These are phyloP conservation scores for Chascanopsetta lugubris DNA, from an alignment of 2,113 vertebrate genomes.

Conservation along the genomic window DNA sequence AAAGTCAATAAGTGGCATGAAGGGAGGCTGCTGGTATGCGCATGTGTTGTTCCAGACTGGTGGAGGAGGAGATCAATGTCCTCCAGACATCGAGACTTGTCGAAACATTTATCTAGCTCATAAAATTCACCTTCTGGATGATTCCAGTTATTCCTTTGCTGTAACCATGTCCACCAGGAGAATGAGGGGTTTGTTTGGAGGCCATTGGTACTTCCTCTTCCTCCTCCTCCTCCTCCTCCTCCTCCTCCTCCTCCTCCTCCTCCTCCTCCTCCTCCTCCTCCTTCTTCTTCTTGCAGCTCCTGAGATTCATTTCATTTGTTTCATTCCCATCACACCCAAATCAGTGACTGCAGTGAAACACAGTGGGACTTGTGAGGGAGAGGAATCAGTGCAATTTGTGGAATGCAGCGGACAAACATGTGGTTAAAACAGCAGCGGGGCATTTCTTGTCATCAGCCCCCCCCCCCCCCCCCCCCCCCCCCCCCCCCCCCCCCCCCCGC, in stretches of 20 bases:
- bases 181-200: conserved; percentile 22
- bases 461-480: neutral
- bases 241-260: too few species aligned
- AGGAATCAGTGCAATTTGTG: conserved; percentile 47
- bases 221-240: neutral
- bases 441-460: conserved; percentile 17
- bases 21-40: neutral
- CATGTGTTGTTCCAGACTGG: neutral
- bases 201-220: neutral
- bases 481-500: neutral
- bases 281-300: neutral
- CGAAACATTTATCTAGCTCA: neutral
- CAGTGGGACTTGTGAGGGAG: conserved; percentile 4
- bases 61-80: conserved; percentile 7
- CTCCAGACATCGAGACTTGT: neutral
- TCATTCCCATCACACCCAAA: conserved; percentile 4
- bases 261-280: too few species aligned
- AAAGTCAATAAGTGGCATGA: neutral
- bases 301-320: conserved; percentile 6
- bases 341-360: conserved; percentile 22
- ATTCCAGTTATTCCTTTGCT: conserved; percentile 10
- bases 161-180: conserved; percentile 2
- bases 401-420: conserved; percentile 40
- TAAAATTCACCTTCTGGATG: neutral
- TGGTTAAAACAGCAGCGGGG: conserved; percentile 13